A percentile compares a stretch with the other conserved stretches of the same genome.
phyloP scores from a whole-genome alignment of 53 echinoderm and acorn worm genomes.

The Hippasteria phrygiana region DNA sequence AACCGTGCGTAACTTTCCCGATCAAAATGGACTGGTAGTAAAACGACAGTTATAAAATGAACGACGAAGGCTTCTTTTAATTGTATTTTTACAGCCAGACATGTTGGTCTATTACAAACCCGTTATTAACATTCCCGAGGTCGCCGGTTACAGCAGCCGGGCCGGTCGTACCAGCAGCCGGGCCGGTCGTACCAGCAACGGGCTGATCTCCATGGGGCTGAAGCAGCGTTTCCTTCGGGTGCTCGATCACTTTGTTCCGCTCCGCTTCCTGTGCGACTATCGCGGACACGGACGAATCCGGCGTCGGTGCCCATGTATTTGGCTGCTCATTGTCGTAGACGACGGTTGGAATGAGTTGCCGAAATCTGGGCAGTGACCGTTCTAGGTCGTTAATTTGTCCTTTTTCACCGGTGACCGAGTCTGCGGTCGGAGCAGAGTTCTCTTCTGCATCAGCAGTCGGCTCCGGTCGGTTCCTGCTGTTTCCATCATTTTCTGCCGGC shows the following conservation, averaged over 20 bases:
- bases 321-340: neutral
- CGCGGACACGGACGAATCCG: neutral
- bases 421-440: neutral
- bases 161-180: neutral
- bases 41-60: neutral
- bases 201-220: neutral
- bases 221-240: neutral
- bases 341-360: neutral
- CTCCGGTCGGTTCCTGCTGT: neutral
- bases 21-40: too few species aligned
- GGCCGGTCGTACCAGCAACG: too few species aligned
- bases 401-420: neutral
- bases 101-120: slow-evolving; percentile 4
- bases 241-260: neutral
- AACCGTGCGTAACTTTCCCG: too few species aligned
- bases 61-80: neutral
- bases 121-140: neutral
- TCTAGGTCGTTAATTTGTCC: too few species aligned
- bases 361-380: neutral
- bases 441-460: neutral
- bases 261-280: neutral
- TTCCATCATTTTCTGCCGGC: neutral
- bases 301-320: neutral
- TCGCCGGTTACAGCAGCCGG: neutral
- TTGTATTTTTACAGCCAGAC: neutral